Conservation (phyloP, 2,113 vertebrate species). For the Elgaria multicarinata region DNA sequence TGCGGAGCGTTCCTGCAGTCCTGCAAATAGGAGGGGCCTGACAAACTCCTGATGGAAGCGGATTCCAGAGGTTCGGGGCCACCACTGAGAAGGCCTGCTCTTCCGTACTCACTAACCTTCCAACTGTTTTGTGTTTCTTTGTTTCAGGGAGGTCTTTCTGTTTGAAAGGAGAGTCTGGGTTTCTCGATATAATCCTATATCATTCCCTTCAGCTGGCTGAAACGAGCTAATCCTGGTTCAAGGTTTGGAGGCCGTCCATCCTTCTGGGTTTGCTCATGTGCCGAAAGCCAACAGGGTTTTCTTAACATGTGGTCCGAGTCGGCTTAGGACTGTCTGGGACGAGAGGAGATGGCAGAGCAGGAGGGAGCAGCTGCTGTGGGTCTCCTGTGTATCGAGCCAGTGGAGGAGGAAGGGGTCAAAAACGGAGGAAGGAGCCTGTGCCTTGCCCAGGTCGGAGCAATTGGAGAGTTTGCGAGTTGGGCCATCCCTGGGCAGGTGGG, state of each 20-base stretch:
- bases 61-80: too few relatives aligned
- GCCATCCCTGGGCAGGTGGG: neutral
- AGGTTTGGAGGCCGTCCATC: neutral
- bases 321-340: neutral
- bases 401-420: neutral
- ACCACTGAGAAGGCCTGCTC: too few relatives aligned
- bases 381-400: neutral
- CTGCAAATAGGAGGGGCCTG: too few relatives aligned
- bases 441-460: neutral
- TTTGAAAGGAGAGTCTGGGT: too few relatives aligned
- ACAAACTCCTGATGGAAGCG: too few relatives aligned
- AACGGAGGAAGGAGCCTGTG: neutral
- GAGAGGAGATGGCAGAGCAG: neutral
- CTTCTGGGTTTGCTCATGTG: neutral
- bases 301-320: neutral
- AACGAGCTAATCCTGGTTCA: neutral
- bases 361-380: neutral
- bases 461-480: neutral
- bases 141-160: neutral
- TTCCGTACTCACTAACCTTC: too few relatives aligned
- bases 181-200: neutral
- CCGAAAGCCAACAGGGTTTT: neutral
- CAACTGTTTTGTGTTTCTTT: neutral
- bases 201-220: neutral
- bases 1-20: too few relatives aligned